Evolutionary conservation across 1,140 invertebrate genomes (phyloP).

Genomic region (Bicyclus anynana): DNA sequence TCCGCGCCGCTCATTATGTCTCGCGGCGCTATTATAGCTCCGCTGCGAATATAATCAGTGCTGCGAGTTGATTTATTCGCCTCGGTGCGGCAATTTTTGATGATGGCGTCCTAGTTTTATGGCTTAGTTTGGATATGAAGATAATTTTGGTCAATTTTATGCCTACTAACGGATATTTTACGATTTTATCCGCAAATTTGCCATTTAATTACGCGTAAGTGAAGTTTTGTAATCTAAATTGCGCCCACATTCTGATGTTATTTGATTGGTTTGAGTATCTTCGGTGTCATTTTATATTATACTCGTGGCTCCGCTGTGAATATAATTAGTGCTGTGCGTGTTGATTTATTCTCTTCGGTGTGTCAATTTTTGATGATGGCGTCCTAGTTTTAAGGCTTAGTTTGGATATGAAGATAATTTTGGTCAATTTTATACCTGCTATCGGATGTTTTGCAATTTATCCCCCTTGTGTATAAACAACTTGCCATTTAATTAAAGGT

Average conservation of each 20-base stretch:
- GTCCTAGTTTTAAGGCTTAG: conserved; percentile 34
- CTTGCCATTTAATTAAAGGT: no score
- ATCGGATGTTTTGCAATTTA: no score
- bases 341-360: conserved; percentile 40
- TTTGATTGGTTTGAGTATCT: no score
- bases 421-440: neutral
- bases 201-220: no score
- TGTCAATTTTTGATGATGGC: conserved; percentile 41
- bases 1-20: conserved; percentile 19
- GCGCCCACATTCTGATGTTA: no score
- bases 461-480: no score
- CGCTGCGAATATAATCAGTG: conserved; percentile 42
- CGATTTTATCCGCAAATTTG: no score
- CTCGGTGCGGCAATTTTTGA: conserved; percentile 41
- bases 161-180: no score
- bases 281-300: no score
- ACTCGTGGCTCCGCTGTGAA: conserved; percentile 33
- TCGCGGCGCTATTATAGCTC: conserved; percentile 24
- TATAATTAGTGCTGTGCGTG: conserved; percentile 40
- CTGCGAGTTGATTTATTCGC: conserved; percentile 40
- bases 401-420: conserved; percentile 17
- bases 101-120: conserved; percentile 37
- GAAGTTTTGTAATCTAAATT: no score
- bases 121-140: conserved; percentile 19
- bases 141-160: conserved; percentile 4